Percentiles rank a stretch among this genome's conserved stretches.
These are phyloP conservation scores for Caenorhabditis sinica DNA, from an alignment of 2,888 invertebrate species.

Conservation along the genomic window DNA sequence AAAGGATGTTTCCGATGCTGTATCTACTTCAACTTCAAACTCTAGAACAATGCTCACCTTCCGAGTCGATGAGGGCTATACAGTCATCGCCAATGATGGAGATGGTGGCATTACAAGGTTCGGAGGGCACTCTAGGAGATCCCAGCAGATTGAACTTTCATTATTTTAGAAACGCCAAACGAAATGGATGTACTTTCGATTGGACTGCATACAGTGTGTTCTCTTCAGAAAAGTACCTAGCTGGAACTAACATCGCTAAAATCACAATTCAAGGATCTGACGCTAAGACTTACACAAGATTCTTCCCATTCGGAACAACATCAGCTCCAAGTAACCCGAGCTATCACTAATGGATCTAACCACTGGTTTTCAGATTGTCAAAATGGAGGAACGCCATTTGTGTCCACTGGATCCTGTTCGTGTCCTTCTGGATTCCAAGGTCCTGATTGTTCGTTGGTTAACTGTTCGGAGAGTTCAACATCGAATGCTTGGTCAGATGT, in stretches of 20 bases:
- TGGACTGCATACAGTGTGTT: conserved; percentile 62
- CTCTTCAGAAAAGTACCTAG: conserved; percentile 4
- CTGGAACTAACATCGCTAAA: conserved; percentile 35
- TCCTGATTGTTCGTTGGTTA: conserved; percentile 45
- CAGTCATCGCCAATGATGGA: conserved; percentile 30
- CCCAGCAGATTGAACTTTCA: too few relatives aligned
- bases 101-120: conserved; percentile 37
- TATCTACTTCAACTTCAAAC: conserved; percentile 46
- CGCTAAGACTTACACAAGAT: conserved; percentile 34
- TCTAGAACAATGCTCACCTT: conserved; percentile 45
- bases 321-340: neutral
- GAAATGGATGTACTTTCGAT: conserved; percentile 33
- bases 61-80: conserved; percentile 6
- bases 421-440: conserved; percentile 39
- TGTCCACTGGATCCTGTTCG: conserved; percentile 14
- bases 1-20: conserved; percentile 38
- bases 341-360: neutral
- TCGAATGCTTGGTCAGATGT: conserved; percentile 58
- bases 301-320: conserved; percentile 50
- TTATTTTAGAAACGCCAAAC: conserved; percentile 28
- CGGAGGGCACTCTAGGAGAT: neutral
- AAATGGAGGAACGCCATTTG: conserved; percentile 34
- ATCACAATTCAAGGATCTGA: neutral
- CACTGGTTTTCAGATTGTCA: conserved; percentile 18
- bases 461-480: conserved; percentile 6